Percentiles rank a stretch among this genome's conserved stretches.
These are phyloP conservation scores for Elephas maximus DNA, from an alignment of 2,113 vertebrate species.

Conservation along the genomic window DNA sequence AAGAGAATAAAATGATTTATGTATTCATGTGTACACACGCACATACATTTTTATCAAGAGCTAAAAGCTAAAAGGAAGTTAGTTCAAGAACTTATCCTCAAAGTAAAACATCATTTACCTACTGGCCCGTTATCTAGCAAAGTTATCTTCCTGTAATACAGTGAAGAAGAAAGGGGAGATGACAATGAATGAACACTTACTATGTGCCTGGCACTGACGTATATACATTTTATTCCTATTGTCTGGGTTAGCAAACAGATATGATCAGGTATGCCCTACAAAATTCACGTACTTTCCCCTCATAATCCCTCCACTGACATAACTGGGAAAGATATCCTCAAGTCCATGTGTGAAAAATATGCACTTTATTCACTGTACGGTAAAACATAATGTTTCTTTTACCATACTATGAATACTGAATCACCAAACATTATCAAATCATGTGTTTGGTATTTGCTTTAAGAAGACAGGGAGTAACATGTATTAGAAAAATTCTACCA, in stretches of 20 bases:
- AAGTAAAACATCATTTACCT: background rate
- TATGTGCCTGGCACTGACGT: background rate
- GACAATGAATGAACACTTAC: background rate
- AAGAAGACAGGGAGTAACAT: background rate
- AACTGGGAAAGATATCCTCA: background rate
- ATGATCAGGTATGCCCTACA: background rate
- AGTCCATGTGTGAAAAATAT: background rate
- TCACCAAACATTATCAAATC: background rate
- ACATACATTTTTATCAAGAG: background rate
- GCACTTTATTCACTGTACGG: background rate
- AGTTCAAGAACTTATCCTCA: background rate
- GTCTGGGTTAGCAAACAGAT: background rate
- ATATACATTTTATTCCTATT: background rate
- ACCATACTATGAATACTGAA: background rate
- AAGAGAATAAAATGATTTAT: conserved; percentile 59
- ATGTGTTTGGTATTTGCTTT: background rate
- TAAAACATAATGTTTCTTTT: background rate
- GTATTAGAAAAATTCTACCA: background rate
- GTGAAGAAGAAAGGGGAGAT: background rate
- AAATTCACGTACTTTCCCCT: background rate
- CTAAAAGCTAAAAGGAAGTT: conserved; percentile 29
- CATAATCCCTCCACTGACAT: background rate
- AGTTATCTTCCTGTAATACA: background rate
- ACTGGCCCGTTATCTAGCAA: background rate
- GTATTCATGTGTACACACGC: background rate